Evolutionary conservation across 2,113 vertebrate species (phyloP), one percentile per base, ranked within the genome.

Genomic region (Catharus fuscescens): DNA sequence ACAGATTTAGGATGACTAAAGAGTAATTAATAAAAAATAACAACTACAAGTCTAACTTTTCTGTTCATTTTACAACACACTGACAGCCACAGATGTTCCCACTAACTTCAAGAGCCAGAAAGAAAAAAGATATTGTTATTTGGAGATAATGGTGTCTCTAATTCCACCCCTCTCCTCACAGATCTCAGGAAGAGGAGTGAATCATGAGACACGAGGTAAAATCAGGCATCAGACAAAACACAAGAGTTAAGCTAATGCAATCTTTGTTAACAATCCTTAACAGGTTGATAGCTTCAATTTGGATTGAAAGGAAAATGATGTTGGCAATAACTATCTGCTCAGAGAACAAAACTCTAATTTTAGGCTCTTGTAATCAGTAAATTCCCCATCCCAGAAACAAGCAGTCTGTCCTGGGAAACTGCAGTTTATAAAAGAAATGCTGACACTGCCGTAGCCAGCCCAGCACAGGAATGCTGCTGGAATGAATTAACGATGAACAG

Each of bases 381-480:
- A 93, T 86, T 74, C 47, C 65, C 86, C 45, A 84, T 8, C 80
- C 25, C 69, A 71, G 72, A 67, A 94, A 70, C 34, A 89, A 4
- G 40, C 36, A 12, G 88, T 34, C 70, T 4, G 54, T 56, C 79
- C 79, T 69, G 91, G 86, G 67, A 74, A 95, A 50, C 38, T 6
- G 2, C 31, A 42, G 78, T 48, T 95, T 86, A 82, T 60, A 96
- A 95, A 88, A 86, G 80, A 96, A 97, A 65, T 44, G 77, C 80
- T 96, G 89, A 96, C 69, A 9, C 20, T 62, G 93, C 47, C 81
- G 36, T 12, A 88, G 93, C 59, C 24, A 52, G 62, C 86, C 91
- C 88, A 52, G 78, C 59, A 50, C 24, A 94, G 80, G 62, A 94
- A 92, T 79, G 90, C 53, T 7, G 8, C 42, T 70, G 92, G 80